Base-by-base conservation (phyloP, 1,140 invertebrate genomes). In the Caerostris darwini region DNA sequence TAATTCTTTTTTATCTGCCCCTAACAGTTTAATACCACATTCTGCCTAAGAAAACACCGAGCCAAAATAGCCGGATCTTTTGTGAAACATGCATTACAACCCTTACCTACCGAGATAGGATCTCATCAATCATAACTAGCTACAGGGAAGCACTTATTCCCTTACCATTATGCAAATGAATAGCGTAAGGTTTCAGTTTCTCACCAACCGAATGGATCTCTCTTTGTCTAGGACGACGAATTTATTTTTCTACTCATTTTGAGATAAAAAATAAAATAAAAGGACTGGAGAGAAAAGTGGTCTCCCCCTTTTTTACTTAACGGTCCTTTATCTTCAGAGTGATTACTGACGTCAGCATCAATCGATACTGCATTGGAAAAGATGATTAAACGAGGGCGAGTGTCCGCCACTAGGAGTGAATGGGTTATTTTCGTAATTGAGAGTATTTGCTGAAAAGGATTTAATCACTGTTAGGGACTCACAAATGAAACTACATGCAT, bases 381-480 rank as follows among this genome's bases (percentile, higher is more conserved):
- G 58, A 88, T 88, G 86, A 88, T 88, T 88, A 88, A 88, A 88
- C 61, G 86, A 34, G 86, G 17, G 83, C 83, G 57, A 88, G 54
- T 67, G 86, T 64, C 59, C 53, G 86, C 58, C 86, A 17, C 86
- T 67, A 57, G 86, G 86, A 59, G 85, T 61, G 86, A 88, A 64
- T 64, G 56, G 86, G 86, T 88, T 88, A 88, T 88, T 88, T 88
- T 88, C 12, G 86, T 88, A 88, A 88, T 88, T 64, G 86, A 88
- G 58, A 64, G 86, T 57, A 88, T 88, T 53, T 53, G 34, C 59
- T 64, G 86, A 61, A 88, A 64, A 64, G 86, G 86, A 57, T 58
- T 85, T 85, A 85, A 85, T 85, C 83, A 85, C 10, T 85, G 83
- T 85, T 85, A 17, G 57, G 58, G 83, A 85, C 83, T 56, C 34